These are phyloP conservation scores for Chaenocephalus aceratus DNA, from an alignment of 2,113 vertebrate genomes.

Conservation along the genomic window DNA sequence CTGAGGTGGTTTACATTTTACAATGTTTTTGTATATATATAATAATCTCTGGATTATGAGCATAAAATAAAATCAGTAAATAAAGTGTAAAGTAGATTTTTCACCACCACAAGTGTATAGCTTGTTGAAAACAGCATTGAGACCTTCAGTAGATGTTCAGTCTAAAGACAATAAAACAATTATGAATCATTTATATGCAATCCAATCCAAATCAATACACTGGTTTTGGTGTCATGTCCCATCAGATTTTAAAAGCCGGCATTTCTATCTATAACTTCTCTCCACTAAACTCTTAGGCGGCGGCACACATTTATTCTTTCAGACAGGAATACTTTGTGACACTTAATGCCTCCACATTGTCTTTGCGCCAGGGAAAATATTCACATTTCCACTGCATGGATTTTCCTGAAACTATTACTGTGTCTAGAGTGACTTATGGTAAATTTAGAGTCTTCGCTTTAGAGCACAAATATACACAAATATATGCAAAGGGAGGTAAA, in stretches of 20 bases:
- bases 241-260: background rate
- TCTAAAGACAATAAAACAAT: background rate
- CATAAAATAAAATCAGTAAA: background rate
- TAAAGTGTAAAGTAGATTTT: background rate
- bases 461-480: constrained; percentile 48
- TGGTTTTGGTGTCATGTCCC: background rate
- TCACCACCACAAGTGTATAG: background rate
- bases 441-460: constrained; percentile 56
- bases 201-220: background rate
- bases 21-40: background rate
- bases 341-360: constrained; percentile 40
- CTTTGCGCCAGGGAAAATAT: constrained; percentile 48
- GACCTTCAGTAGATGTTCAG: background rate
- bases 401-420: constrained; percentile 57
- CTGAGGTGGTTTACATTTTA: background rate
- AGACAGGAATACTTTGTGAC: constrained; percentile 40
- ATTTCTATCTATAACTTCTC: constrained; percentile 11
- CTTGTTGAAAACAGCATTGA: background rate
- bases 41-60: too few relatives aligned
- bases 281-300: background rate
- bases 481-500: constrained; percentile 20
- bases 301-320: constrained; percentile 20
- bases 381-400: constrained; percentile 58
- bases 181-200: background rate
- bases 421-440: constrained; percentile 66